phyloP scores from a whole-genome alignment of 2,888 invertebrate genomes.

The Drosophila barbarae region DNA sequence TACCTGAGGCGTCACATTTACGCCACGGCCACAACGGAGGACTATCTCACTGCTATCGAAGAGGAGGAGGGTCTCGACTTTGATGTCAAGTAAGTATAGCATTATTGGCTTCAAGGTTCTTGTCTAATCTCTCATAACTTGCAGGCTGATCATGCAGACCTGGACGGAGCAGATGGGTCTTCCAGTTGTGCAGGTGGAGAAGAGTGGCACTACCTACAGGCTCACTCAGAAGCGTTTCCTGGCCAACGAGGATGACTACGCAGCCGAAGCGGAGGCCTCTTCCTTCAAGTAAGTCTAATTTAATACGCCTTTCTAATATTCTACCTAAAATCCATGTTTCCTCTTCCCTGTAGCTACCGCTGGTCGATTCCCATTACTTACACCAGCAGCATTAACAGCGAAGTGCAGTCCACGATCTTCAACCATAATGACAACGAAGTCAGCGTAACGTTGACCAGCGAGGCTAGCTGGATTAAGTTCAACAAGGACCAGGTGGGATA shows the following conservation, averaged over 20 bases:
- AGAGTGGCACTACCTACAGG: slow-evolving; percentile 80
- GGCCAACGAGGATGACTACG: slow-evolving; percentile 83
- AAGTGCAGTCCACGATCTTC: slow-evolving; percentile 77
- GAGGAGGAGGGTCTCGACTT: slow-evolving; percentile 81
- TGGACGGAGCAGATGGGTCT: slow-evolving; percentile 95
- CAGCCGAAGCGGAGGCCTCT: slow-evolving; percentile 80
- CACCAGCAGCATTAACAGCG: slow-evolving; percentile 81
- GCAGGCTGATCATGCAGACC: slow-evolving; percentile 88
- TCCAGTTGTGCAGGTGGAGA: slow-evolving; percentile 85
- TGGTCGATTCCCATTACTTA: slow-evolving; percentile 94
- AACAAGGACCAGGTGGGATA: slow-evolving; percentile 92
- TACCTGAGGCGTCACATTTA: slow-evolving; percentile 87
- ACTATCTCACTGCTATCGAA: slow-evolving; percentile 83
- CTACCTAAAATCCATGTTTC: background rate
- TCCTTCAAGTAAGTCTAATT: slow-evolving; percentile 80
- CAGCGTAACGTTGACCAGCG: slow-evolving; percentile 80
- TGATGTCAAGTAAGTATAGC: slow-evolving; percentile 78
- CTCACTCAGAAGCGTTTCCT: slow-evolving; percentile 89
- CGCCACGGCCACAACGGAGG: slow-evolving; percentile 88
- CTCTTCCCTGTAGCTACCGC: slow-evolving; percentile 82
- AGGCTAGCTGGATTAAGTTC: slow-evolving; percentile 88
- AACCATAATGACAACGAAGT: slow-evolving; percentile 76
- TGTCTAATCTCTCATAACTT: background rate
- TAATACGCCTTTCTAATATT: slow-evolving; percentile 36
- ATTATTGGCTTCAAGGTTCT: background rate